A percentile compares a stretch with the other conserved stretches of the same genome.
phyloP scores from a whole-genome alignment of 2,797 vertebrate species.

The Champsocephalus esox region DNA sequence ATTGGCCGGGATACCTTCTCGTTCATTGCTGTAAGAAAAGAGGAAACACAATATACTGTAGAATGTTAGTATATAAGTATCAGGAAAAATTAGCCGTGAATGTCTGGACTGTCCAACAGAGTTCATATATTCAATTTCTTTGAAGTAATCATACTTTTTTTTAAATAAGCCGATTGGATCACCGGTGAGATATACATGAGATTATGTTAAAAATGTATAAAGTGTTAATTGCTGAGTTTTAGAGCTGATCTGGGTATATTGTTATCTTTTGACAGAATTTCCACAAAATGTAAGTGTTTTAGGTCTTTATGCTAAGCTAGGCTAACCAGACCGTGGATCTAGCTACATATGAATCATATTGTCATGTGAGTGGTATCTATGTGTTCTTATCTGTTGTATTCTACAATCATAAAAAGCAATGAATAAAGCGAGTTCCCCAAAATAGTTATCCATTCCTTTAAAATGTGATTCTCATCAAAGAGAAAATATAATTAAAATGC shows the following conservation, averaged over 20 bases:
- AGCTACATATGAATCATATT: background rate
- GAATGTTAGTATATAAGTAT: background rate
- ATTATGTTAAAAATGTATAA: background rate
- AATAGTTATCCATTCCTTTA: background rate
- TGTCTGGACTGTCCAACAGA: background rate
- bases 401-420: too few species aligned
- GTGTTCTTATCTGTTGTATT: too few species aligned
- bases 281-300: background rate
- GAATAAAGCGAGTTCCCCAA: background rate
- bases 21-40: conserved; percentile 87
- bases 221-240: background rate
- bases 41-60: background rate
- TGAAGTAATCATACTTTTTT: background rate
- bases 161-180: background rate
- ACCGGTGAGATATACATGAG: background rate
- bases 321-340: background rate
- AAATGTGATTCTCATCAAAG: background rate
- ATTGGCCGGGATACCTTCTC: conserved; percentile 94
- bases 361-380: background rate
- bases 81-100: background rate
- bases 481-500: background rate
- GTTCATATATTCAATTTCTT: background rate
- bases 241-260: background rate
- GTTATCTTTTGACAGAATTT: background rate
- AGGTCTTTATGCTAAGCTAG: background rate